Base-by-base conservation (phyloP, 2,113 vertebrate genomes). In the Elgaria multicarinata region DNA sequence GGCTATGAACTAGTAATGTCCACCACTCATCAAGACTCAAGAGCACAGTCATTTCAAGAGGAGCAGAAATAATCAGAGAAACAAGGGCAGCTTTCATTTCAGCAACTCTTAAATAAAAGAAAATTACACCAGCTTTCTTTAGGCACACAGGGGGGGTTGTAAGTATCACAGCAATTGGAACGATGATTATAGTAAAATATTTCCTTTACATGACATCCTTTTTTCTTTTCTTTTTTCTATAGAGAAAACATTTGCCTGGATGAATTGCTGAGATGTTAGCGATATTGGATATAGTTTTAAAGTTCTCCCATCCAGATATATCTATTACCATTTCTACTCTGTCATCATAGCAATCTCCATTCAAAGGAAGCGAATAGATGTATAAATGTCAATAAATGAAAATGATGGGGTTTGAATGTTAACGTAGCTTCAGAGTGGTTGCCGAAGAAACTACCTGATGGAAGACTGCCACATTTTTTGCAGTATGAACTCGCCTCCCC, bases 91-190 rank as follows among this genome's bases (percentile, higher is more conserved):
- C 87, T 90, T 71, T 91, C 50, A 94, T 92, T 90, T 93, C 62
- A 87, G 72, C 86, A 53, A 46, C 62, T 95, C 91, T 90, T 82
- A 95, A 91, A 78, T 36, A 50, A 86, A 92, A 86, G 78, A 46
- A 85, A 50, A 78, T 82, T 77, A 71, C 76, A 71, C 18, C 93
- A 83, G 72, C 55, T 95, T 93, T 91, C 76, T 87, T 81, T 85
- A 92, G 93, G 87, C 88, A 96, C 88, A 84, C 66, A 62, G 10
- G 53, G 55, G 58, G 46, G 93, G 92, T 95, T 95, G 36, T 85
- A 96, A 94, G 96, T 87, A 78, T 62, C 86, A 90, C 39, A 95
- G 85, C 76, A 88, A 87, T 4, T 92, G 90, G 93, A 94, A 94
- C 83, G n/a, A 16, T 55, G 82, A 94, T 74, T 16, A 92, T 75